A percentile compares a stretch with the other conserved stretches of the same genome.
These are phyloP conservation scores for Coptodon rendalli DNA, from an alignment of 2,113 vertebrate species.

Conservation along the genomic window DNA sequence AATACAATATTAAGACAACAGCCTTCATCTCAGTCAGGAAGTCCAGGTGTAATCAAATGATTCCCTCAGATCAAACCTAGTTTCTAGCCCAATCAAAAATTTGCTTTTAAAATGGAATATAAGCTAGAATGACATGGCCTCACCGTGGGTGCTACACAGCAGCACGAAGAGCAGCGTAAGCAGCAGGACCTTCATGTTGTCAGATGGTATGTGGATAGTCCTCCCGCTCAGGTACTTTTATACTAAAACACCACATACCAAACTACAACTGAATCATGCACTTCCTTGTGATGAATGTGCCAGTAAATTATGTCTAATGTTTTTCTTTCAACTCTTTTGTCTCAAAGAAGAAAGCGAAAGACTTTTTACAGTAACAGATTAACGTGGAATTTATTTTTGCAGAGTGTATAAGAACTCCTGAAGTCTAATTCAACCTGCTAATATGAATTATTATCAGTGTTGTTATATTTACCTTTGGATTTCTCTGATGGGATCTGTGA, in stretches of 20 bases:
- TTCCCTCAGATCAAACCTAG: not conserved
- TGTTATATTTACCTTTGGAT: not conserved
- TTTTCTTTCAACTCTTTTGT: not conserved
- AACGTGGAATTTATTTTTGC: not conserved
- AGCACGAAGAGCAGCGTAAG: constrained; percentile 34
- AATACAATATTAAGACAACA: not conserved
- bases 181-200: constrained; percentile 63
- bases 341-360: not conserved
- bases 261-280: not conserved
- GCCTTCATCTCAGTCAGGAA: not conserved
- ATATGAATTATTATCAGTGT: not conserved
- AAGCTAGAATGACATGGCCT: not conserved
- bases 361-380: not conserved
- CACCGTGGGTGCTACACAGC: constrained; percentile 57
- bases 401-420: not conserved
- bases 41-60: not conserved
- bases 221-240: not conserved
- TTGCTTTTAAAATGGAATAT: not conserved
- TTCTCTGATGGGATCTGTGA: not conserved
- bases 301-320: not conserved
- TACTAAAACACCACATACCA: not conserved
- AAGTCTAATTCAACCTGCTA: not conserved
- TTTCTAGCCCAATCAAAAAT: not conserved
- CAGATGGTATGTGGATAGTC: not conserved
- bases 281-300: not conserved